These are phyloP conservation scores for Hofmannophila pseudospretella DNA, from an alignment of 2,888 invertebrate species.

Conservation along the genomic window DNA sequence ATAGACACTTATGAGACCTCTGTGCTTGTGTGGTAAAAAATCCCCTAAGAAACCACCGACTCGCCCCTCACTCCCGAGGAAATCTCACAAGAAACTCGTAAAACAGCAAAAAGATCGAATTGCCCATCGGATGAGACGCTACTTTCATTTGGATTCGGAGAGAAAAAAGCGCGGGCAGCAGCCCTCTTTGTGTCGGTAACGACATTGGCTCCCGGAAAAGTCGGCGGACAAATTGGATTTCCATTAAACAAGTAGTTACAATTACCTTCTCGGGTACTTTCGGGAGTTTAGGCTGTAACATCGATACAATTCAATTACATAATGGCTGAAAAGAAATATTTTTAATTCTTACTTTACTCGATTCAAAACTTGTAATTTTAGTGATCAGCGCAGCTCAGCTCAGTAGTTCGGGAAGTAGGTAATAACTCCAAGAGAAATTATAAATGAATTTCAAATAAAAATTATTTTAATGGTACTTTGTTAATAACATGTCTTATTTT, in stretches of 20 bases:
- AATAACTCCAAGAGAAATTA: no score
- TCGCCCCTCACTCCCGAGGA: background rate
- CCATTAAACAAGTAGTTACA: constrained; percentile 57
- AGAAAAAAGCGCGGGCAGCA: background rate
- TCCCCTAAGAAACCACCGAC: no score
- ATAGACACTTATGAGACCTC: no score
- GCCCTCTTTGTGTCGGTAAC: background rate
- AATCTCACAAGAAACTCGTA: constrained; percentile 1
- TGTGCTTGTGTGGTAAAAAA: no score
- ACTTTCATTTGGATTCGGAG: constrained; percentile 17
- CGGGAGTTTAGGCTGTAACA: background rate
- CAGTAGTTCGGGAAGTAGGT: no score
- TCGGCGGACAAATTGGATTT: constrained; percentile 55
- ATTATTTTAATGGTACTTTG: no score
- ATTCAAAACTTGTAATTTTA: no score
- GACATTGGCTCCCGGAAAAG: constrained; percentile 20
- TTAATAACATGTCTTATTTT: constrained; percentile 11
- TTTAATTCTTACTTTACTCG: no score
- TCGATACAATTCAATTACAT: no score
- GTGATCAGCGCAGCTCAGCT: no score
- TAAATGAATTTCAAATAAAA: no score
- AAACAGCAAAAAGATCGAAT: constrained; percentile 23
- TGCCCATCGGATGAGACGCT: constrained; percentile 29
- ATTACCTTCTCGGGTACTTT: constrained; percentile 22
- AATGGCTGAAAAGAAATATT: no score